Evolutionary conservation across 1,140 invertebrate species (phyloP).

Genomic region (Vanessa tameamea): DNA sequence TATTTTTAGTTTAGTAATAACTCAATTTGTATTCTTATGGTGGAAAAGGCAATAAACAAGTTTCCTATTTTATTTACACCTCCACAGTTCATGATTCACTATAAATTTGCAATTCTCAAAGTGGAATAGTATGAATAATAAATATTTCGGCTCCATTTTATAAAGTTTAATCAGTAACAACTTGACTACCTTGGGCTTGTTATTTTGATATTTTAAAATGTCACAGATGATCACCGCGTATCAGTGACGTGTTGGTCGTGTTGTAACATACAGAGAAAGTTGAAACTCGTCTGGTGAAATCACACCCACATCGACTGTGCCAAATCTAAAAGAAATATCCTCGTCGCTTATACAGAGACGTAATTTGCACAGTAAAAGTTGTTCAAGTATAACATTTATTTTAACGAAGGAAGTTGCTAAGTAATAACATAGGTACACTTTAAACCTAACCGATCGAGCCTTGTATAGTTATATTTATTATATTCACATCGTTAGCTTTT

Average conservation of each 20-base stretch:
- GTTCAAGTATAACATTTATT: constrained; percentile 33
- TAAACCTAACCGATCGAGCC: no score
- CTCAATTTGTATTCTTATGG: constrained; percentile 34
- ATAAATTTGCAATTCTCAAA: constrained; percentile 27
- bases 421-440: no score
- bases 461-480: no score
- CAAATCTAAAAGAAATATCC: constrained; percentile 67
- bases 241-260: constrained; percentile 39
- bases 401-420: not conserved
- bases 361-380: constrained; percentile 64
- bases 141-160: constrained; percentile 50
- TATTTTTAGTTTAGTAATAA: constrained; percentile 17
- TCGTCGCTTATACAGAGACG: constrained; percentile 55
- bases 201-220: constrained; percentile 67
- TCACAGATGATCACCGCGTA: constrained; percentile 47
- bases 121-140: constrained; percentile 34
- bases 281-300: constrained; percentile 69
- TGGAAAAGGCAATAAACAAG: constrained; percentile 60
- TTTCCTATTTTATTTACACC: constrained; percentile 69
- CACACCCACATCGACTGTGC: constrained; percentile 71
- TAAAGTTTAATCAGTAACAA: constrained; percentile 42
- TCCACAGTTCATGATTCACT: constrained; percentile 63
- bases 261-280: constrained; percentile 72
- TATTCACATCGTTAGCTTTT: no score
- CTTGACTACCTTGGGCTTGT: constrained; percentile 57